Conservation (phyloP, 2,797 vertebrate genomes). For the Neoniphon sammara region DNA sequence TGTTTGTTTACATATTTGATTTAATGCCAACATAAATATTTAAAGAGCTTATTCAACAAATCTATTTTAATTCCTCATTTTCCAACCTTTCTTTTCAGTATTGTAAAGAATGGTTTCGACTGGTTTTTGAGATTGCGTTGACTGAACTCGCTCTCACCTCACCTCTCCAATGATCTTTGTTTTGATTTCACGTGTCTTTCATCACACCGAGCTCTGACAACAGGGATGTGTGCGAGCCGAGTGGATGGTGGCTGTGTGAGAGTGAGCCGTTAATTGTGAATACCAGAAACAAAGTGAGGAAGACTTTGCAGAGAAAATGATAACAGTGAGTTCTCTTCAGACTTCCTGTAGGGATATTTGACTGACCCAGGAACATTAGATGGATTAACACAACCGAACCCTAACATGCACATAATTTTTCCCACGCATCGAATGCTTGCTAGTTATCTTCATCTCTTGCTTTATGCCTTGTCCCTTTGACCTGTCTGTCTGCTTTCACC, state of each 20-base stretch:
- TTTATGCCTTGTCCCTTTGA: slow-evolving; percentile 57
- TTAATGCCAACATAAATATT: slow-evolving; percentile 51
- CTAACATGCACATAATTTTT: slow-evolving; percentile 47
- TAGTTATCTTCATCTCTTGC: slow-evolving; percentile 61
- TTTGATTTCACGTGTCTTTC: slow-evolving; percentile 31
- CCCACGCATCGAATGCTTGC: slow-evolving; percentile 58
- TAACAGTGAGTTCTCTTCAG: slow-evolving; percentile 26
- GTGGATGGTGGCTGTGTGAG: slow-evolving; percentile 44
- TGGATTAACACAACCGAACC: slow-evolving; percentile 50
- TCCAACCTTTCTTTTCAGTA: not conserved
- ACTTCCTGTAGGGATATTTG: slow-evolving; percentile 9
- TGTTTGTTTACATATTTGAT: slow-evolving; percentile 48
- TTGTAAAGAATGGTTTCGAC: slow-evolving; percentile 20
- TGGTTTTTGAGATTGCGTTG: slow-evolving; percentile 12
- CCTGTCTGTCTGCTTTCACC: slow-evolving; percentile 63
- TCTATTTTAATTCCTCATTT: slow-evolving; percentile 13
- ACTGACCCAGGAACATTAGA: slow-evolving; percentile 56
- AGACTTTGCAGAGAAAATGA: slow-evolving; percentile 20
- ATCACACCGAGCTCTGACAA: slow-evolving; percentile 44
- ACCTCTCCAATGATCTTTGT: slow-evolving; percentile 38
- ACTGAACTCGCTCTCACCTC: slow-evolving; percentile 33
- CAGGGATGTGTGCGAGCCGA: slow-evolving; percentile 42
- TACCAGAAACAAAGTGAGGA: slow-evolving; percentile 6
- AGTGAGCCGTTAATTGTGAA: slow-evolving; percentile 17
- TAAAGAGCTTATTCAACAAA: slow-evolving; percentile 38